phyloP scores from a whole-genome alignment of 2,797 vertebrate genomes.

The Bufotes viridis region DNA sequence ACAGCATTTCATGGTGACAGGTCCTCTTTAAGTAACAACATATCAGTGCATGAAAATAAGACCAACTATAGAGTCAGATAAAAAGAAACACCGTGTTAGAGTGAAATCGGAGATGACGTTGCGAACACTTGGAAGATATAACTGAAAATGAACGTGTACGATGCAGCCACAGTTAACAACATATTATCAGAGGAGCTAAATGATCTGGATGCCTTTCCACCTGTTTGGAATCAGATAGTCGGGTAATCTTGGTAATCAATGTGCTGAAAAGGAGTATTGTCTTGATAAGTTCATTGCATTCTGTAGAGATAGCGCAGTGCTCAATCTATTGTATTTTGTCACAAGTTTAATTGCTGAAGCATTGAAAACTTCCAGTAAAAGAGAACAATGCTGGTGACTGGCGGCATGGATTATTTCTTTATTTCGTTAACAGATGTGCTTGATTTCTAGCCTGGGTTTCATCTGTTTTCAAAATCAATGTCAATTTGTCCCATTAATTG shows the following conservation, averaged over 20 bases:
- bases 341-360: conserved; percentile 59
- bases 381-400: conserved; percentile 47
- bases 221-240: conserved; percentile 46
- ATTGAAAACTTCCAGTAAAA: conserved; percentile 52
- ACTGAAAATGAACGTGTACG: neutral
- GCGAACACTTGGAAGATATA: neutral
- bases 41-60: neutral
- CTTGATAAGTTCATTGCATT: conserved; percentile 56
- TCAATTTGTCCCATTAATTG: conserved; percentile 53
- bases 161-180: neutral
- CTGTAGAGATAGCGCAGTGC: conserved; percentile 51
- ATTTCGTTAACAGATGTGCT: conserved; percentile 59
- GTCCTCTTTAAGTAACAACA: too few relatives aligned
- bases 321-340: conserved; percentile 47
- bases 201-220: conserved; percentile 50
- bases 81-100: neutral
- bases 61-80: neutral
- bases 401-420: conserved; percentile 48
- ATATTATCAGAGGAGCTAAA: conserved; percentile 35
- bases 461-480: conserved; percentile 54
- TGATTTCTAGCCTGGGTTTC: conserved; percentile 39
- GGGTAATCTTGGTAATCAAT: conserved; percentile 57
- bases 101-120: neutral
- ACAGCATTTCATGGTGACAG: too few relatives aligned
- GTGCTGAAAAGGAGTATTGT: conserved; percentile 58